Base-by-base conservation (phyloP, 2,113 vertebrate species). In the Forbesichthys agassizii region DNA sequence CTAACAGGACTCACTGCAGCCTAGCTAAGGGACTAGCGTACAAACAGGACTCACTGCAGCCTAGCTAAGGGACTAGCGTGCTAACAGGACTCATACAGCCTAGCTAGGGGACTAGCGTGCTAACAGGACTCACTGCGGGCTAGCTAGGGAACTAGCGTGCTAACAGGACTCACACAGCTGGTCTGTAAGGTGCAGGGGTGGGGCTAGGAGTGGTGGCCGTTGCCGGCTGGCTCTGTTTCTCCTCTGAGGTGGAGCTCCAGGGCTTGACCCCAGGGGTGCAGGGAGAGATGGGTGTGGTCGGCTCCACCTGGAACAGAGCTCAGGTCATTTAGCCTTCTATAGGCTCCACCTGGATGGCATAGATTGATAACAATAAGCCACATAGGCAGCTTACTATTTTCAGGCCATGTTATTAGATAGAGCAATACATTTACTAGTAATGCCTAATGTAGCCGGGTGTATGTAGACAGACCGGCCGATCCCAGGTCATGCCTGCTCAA, bases 231-330 rank as follows among this genome's bases (percentile, higher is more conserved):
- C 70, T 70, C 79, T 92, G 95, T 82, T 95, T 97, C 61, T 98
- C 97, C 9, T 98, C 97, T 11, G 94, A 77, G 51, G 93, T 92
- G 0, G 94, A 65, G 59, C 90, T 94, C 95, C 95, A 97, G 0
- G 95, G 92, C 90, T 97, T 97, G 68, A 90, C 92, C 57, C 95
- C 96, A 0, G 96, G 95, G 0, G 95, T 84, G 70, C 91, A 95
- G 79, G 96, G 96, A 63, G 96, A 96, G 72, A 94, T 97, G 33
- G 96, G 96, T 5, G 96, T 90, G 0, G 93, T 90, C 2, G 94
- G 95, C 64, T 94, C 90, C 9, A 93, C 89, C 68, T 93, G 73
- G 52, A 87, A 93, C 52, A 84, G 82, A 14, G 93, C 48, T 10
- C 53, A 57, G 27, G 27, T 27, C 20, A 33, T 9, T 33, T 9